phyloP scores from a whole-genome alignment of 2,888 invertebrate species.

The Melanargia galathea region DNA sequence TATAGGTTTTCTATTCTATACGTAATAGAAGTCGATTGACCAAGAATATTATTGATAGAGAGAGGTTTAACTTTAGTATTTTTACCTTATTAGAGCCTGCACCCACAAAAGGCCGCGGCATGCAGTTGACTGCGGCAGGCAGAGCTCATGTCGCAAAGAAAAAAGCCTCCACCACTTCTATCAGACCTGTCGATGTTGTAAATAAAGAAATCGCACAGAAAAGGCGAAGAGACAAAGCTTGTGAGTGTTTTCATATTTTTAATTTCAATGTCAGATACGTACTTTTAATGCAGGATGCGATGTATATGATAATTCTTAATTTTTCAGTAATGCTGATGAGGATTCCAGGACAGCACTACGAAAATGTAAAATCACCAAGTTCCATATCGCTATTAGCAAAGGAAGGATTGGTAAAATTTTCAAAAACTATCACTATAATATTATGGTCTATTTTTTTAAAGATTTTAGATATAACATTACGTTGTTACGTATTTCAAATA shows the following conservation, averaged over 20 bases:
- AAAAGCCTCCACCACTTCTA: conserved; percentile 56
- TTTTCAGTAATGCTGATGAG: conserved; percentile 75
- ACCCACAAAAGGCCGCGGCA: conserved; percentile 51
- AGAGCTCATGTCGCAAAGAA: conserved; percentile 65
- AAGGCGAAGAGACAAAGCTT: conserved; percentile 67
- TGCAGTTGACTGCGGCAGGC: conserved; percentile 71
- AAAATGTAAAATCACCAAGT: conserved; percentile 73
- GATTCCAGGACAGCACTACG: conserved; percentile 76
- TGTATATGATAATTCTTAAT: neutral
- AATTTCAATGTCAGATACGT: neutral
- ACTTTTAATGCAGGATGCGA: neutral
- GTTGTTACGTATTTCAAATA: neutral
- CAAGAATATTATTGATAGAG: no score
- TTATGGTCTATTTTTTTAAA: no score
- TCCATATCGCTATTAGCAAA: conserved; percentile 72
- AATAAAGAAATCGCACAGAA: conserved; percentile 73
- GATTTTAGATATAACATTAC: no score
- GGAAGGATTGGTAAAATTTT: conserved; percentile 65
- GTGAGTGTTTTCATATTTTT: conserved; percentile 50
- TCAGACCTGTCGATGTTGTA: conserved; percentile 65
- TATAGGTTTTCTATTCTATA: no score
- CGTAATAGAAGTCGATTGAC: no score
- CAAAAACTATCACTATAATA: neutral
- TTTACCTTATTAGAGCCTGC: conserved; percentile 35
- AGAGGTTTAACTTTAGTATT: no score